Evolutionary conservation across 1,140 invertebrate species (phyloP), one percentile per base, ranked within the genome.

Genomic region (Aethina tumida): DNA sequence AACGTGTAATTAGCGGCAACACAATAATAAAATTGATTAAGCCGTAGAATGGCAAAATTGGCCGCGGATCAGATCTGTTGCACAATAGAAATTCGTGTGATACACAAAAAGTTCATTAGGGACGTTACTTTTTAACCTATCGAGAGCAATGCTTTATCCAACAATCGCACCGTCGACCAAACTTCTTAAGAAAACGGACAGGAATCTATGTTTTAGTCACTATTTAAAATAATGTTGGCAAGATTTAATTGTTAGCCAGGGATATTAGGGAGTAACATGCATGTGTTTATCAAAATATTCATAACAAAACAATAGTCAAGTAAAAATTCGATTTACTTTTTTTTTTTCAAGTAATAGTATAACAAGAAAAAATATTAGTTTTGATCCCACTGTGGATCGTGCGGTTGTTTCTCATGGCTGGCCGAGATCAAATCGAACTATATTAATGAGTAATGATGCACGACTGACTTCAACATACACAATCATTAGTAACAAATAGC

Each of bases 401-500:
- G 36, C 42, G 32, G 49, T 40, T 36, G 39, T 54, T 56, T 55
- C 55, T 56, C 51, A 54, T 55, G 55, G 47, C 37, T 42, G 48
- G 24, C 34, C 45, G 43, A 56, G 55, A 59, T 59, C 52, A 50
- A 43, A 56, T 56, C 57, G 55, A 56, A 56, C 54, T 51, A 51
- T 56, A 59, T 58, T 59, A 59, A 59, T 59, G 55, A 59, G 55
- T 55, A 59, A 58, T 52, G 57, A 59, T 56, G 57, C 57, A 59
- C 57, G 57, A 59, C 52, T 49, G 54, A 58, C 53, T 58, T 55
- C 53, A 51, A 52, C 57, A 59, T 55, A 59, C 54, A 59, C 56
- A 58, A 58, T 59, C 57, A 59, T 59, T 59, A 58, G 55, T 59
- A 59, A 59, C 55, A 59, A 58, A 59, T 59, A 59, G 57, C 55